phyloP scores from a whole-genome alignment of 2,888 invertebrate genomes.

The Buathra laborator region DNA sequence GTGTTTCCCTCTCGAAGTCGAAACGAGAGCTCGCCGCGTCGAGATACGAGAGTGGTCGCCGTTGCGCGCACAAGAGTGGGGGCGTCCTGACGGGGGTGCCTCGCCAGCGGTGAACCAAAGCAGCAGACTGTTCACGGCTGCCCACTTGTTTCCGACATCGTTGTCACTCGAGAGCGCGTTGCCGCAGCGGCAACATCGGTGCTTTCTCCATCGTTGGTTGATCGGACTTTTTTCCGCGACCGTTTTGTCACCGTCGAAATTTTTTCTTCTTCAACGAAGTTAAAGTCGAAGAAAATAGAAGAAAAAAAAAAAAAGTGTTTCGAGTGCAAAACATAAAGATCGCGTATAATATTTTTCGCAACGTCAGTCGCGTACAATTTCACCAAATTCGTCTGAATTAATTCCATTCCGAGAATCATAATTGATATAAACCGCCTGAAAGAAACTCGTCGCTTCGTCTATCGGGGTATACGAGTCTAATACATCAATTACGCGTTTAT shows the following conservation, averaged over 20 bases:
- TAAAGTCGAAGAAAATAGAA: background rate
- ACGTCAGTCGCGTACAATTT: background rate
- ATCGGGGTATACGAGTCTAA: background rate
- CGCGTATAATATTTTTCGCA: background rate
- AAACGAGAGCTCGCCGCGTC: background rate
- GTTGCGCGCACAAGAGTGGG: slow-evolving; percentile 71
- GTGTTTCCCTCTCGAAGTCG: background rate
- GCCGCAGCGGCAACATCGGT: slow-evolving; percentile 80
- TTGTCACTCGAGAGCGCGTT: slow-evolving; percentile 83
- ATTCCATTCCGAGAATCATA: background rate
- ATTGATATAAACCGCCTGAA: slow-evolving; percentile 3
- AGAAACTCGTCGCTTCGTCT: slow-evolving; percentile 10
- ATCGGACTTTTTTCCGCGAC: background rate
- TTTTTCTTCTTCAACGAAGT: background rate
- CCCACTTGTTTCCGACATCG: slow-evolving; percentile 80
- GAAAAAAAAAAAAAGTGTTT: slow-evolving; percentile 15
- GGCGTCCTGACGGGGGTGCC: slow-evolving; percentile 77
- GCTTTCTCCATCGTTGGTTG: slow-evolving; percentile 6
- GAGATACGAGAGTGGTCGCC: slow-evolving; percentile 28
- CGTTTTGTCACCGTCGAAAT: background rate
- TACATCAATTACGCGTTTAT: slow-evolving; percentile 1
- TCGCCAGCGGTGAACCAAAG: slow-evolving; percentile 41
- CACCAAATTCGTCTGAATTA: too few species aligned
- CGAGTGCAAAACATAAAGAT: background rate
- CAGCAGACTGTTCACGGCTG: slow-evolving; percentile 58